Conservation (phyloP, 2,797 vertebrate genomes). For the Limosa lapponica region DNA sequence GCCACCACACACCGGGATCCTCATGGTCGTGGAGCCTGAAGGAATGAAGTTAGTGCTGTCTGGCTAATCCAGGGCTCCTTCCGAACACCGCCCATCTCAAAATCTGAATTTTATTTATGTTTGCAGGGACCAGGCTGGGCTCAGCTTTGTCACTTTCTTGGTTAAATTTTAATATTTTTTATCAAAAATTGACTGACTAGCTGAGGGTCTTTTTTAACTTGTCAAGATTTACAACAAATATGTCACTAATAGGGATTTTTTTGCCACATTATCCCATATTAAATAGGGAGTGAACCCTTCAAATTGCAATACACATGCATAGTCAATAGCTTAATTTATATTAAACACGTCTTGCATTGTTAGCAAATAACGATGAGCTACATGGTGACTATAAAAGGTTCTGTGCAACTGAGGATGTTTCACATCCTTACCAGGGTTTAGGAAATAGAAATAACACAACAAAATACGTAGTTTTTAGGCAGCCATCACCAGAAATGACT, state of each 20-base stretch:
- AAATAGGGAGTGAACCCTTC: neutral
- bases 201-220: neutral
- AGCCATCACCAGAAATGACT: neutral
- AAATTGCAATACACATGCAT: neutral
- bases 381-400: neutral
- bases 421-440: neutral
- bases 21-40: neutral
- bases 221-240: neutral
- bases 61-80: neutral
- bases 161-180: neutral
- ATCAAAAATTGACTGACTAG: neutral
- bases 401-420: neutral
- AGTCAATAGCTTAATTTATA: neutral
- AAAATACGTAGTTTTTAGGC: neutral
- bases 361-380: neutral
- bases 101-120: neutral
- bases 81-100: neutral
- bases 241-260: neutral
- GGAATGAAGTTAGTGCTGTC: neutral
- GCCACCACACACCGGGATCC: neutral
- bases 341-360: neutral
- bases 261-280: neutral
- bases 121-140: neutral
- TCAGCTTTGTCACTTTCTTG: neutral
- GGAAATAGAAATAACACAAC: neutral